These are phyloP conservation scores for Clarias batrachus DNA, from an alignment of 2,113 vertebrate species.

Conservation along the genomic window DNA sequence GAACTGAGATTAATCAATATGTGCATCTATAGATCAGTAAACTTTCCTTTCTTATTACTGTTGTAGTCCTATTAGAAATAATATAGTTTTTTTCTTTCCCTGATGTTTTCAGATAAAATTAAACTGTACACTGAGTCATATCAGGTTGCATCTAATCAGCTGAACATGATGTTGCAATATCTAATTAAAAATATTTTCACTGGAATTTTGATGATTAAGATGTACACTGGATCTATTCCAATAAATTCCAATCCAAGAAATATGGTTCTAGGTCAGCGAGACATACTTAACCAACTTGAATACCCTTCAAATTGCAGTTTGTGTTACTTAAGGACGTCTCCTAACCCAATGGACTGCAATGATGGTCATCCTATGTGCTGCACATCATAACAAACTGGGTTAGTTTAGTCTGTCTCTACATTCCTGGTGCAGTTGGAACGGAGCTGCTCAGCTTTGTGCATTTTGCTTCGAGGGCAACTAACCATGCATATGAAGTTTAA, in stretches of 20 bases:
- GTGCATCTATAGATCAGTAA: not conserved
- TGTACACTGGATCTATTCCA: not conserved
- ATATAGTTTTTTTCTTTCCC: too few species aligned
- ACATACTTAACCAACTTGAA: not conserved
- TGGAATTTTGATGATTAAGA: not conserved
- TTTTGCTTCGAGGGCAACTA: not conserved
- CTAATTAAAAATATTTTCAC: not conserved
- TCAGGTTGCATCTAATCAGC: not conserved
- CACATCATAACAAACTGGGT: too few species aligned
- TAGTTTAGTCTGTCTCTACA: not conserved
- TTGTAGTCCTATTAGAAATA: not conserved
- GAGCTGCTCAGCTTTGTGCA: not conserved
- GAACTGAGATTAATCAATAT: not conserved
- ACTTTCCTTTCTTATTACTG: not conserved
- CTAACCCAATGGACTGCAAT: not conserved
- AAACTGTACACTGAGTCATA: not conserved
- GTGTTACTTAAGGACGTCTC: not conserved
- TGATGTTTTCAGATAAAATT: not conserved
- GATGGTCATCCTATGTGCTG: too few species aligned
- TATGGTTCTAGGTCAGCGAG: not conserved
- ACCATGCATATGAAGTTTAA: not conserved
- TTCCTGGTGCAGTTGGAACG: not conserved
- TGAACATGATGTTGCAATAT: not conserved
- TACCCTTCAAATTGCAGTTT: not conserved
- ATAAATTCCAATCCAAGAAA: not conserved